Conservation (phyloP, 53 echinoderm and acorn worm species). For the Mesocentrotus franciscanus region DNA sequence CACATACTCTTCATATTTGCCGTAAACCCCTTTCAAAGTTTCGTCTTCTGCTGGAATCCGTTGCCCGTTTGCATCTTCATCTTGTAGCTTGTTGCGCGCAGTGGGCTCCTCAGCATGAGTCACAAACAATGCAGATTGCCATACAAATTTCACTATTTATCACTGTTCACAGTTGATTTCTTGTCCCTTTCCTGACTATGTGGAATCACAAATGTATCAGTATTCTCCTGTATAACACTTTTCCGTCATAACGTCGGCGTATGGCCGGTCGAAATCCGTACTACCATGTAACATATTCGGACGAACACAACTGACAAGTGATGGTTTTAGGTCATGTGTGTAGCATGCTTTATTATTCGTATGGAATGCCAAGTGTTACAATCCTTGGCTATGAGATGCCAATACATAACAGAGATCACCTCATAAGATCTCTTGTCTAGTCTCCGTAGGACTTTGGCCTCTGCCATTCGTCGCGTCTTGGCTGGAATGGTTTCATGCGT, state of each 20-base stretch:
- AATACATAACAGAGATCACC: neutral
- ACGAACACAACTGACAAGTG: neutral
- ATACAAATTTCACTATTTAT: neutral
- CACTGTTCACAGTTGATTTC: neutral
- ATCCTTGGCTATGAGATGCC: slow-evolving; percentile 13
- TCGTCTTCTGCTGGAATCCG: slow-evolving; percentile 68
- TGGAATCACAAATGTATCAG: neutral
- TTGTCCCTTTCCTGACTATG: neutral
- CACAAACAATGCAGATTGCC: neutral
- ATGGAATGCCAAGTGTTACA: neutral
- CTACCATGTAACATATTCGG: slow-evolving; percentile 11
- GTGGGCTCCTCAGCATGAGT: neutral
- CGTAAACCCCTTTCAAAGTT: slow-evolving; percentile 72
- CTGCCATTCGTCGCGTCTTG: no score
- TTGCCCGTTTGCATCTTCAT: neutral
- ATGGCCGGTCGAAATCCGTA: neutral
- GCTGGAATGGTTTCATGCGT: no score
- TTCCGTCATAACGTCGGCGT: neutral
- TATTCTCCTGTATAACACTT: neutral
- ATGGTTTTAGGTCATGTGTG: neutral
- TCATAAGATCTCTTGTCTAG: no score
- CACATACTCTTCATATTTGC: slow-evolving; percentile 73
- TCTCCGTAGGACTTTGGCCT: no score
- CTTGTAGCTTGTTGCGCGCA: neutral
- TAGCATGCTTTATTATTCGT: neutral